Evolutionary conservation across 92 coral and sea anemone genomes (phyloP), one percentile per base, ranked within the genome.

Genomic region (Palythoa caribaeorum): DNA sequence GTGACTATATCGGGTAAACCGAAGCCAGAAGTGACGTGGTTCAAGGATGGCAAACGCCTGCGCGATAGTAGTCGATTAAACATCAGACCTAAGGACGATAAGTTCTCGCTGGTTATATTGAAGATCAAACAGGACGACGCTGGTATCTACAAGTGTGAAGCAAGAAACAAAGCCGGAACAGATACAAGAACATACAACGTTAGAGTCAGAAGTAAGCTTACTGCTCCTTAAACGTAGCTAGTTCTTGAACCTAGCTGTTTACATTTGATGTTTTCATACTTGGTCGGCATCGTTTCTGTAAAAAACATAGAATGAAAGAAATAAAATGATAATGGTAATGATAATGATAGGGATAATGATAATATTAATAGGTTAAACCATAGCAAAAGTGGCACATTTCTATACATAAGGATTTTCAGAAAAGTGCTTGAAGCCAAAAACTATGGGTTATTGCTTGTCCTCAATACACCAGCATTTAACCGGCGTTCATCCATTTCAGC

Each of bases 81-180:
- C 13, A 89, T 87, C 28, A 84, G 83, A 68, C 48, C 83, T 40
- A 94, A 80, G 59, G 94, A 88, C 1, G 89, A 89, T 77, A 88
- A 79, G 15, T 69, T 87, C 84, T 83, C 80, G 35, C 72, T 92
- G 78, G 87, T 47, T 9, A 88, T 94, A 71, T 87, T 83, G 65
- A 91, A 85, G 47, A 73, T 89, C 48, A 53, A 89, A 44, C 20
- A 85, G 9, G 72, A 81, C 40, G 97, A 94, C 62, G 71, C 93
- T 36, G 97, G 97, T 52, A 91, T 75, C 13, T 94, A 94, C 88
- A 89, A 84, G 51, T 94, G 97, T 65, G 88, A 91, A n/a, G 93
- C 86, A 3, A 89, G 85, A 35, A 94, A 88, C 78, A 83, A 88
- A 13, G 93, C 92, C 12, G 97, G 97, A 73, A 89, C 90, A 38